phyloP scores from a whole-genome alignment of 2,113 vertebrate species.

The Chiloscyllium plagiosum region DNA sequence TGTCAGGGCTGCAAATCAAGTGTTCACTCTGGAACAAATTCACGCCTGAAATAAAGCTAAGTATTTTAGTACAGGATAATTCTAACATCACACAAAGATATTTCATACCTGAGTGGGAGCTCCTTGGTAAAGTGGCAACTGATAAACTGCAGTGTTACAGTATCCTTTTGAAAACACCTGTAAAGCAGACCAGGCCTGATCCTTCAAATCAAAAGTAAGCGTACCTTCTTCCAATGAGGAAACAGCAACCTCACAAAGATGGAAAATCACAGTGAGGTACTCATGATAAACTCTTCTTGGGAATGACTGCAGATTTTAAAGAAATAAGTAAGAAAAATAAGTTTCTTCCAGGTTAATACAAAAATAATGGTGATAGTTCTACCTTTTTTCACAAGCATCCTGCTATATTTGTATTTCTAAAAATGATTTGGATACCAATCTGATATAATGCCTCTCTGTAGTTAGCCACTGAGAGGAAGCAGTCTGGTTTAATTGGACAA shows the following conservation, averaged over 20 bases:
- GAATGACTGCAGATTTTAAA: conserved; percentile 41
- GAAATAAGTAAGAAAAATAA: not conserved
- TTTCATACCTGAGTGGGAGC: conserved; percentile 43
- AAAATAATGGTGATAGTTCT: not conserved
- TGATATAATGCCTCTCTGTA: not conserved
- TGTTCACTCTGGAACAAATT: not conserved
- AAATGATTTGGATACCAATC: not conserved
- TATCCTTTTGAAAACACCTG: conserved; percentile 43
- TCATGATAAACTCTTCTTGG: conserved; percentile 41
- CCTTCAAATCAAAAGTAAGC: not conserved
- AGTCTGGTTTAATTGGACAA: not conserved
- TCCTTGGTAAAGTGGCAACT: conserved; percentile 46
- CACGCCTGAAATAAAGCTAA: not conserved
- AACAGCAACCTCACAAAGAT: conserved; percentile 41
- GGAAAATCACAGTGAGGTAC: conserved; percentile 42
- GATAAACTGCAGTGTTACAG: conserved; percentile 43
- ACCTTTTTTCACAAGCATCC: not conserved
- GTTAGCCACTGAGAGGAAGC: not conserved
- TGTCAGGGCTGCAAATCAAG: not conserved
- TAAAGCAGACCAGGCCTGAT: conserved; percentile 44
- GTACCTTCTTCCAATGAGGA: not conserved
- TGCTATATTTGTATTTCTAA: not conserved
- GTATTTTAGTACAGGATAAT: not conserved
- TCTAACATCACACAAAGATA: not conserved
- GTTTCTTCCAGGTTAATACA: not conserved